Evolutionary conservation across 2,797 vertebrate genomes (phyloP).

Genomic region (Tenualosa thibaudeaui): DNA sequence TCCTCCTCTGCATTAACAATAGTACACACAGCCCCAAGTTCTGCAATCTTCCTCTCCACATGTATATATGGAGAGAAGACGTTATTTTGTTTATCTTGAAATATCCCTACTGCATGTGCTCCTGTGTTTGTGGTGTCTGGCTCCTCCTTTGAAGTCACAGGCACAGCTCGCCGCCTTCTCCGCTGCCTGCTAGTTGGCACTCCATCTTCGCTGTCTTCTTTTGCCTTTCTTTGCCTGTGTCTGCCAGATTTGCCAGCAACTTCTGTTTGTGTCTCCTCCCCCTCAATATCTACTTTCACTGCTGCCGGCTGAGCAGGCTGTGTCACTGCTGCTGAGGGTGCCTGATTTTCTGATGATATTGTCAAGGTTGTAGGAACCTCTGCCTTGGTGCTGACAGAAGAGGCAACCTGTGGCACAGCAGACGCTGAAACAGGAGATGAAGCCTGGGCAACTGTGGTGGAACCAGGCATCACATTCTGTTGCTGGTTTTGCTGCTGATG

Average conservation of each 20-base stretch:
- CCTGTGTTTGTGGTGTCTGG: conserved; percentile 62
- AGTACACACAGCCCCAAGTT: conserved; percentile 92
- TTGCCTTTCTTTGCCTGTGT: conserved; percentile 68
- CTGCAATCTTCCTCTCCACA: conserved; percentile 91
- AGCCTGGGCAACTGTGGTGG: conserved; percentile 49
- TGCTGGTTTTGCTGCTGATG: conserved; percentile 59
- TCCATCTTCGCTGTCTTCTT: conserved; percentile 61
- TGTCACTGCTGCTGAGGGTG: conserved; percentile 57
- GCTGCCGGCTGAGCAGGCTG: conserved; percentile 66
- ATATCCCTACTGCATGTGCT: conserved; percentile 64
- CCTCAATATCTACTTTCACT: conserved; percentile 70
- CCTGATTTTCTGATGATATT: conserved; percentile 51
- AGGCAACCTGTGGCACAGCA: conserved; percentile 41
- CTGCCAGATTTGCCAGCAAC: conserved; percentile 65
- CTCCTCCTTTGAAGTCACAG: conserved; percentile 75
- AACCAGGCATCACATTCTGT: conserved; percentile 53
- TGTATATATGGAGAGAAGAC: conserved; percentile 94
- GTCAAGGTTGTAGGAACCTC: conserved; percentile 36
- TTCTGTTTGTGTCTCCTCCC: conserved; percentile 71
- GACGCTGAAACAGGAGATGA: conserved; percentile 56
- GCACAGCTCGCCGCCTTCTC: conserved; percentile 70
- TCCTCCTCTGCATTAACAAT: conserved; percentile 97
- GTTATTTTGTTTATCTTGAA: conserved; percentile 84
- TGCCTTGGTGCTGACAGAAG: conserved; percentile 46
- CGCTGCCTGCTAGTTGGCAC: conserved; percentile 63